Percentiles rank a stretch among this genome's conserved stretches.
These are phyloP conservation scores for Maniola jurtina DNA, from an alignment of 1,140 invertebrate genomes.

Conservation along the genomic window DNA sequence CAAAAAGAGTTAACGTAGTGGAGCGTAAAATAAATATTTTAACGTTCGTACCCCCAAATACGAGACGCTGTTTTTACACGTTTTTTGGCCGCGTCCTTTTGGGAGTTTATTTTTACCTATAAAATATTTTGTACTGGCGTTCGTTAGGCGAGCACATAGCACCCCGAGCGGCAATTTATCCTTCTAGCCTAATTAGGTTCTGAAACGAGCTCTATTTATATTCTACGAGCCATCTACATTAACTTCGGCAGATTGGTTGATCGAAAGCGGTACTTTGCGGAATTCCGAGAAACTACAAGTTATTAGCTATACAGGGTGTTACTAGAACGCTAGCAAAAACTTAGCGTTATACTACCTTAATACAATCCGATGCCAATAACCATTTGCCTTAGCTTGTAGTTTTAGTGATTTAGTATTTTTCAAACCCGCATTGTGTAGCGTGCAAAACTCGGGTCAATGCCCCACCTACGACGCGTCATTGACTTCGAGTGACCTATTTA, in stretches of 20 bases:
- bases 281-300: too few species aligned
- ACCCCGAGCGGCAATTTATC: constrained; percentile 1
- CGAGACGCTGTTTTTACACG: background rate
- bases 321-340: too few species aligned
- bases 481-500: too few species aligned
- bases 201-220: constrained; percentile 7
- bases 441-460: too few species aligned
- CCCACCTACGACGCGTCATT: too few species aligned
- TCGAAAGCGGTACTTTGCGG: background rate
- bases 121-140: constrained; percentile 5
- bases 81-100: background rate
- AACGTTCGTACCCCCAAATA: background rate
- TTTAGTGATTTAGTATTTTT: too few species aligned
- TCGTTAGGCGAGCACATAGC: constrained; percentile 5
- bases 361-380: too few species aligned
- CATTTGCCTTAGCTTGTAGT: too few species aligned
- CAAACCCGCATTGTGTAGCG: too few species aligned
- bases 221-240: background rate
- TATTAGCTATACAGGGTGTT: too few species aligned
- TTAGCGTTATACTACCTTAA: too few species aligned
- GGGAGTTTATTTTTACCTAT: constrained; percentile 3
- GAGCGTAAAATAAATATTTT: background rate
- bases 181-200: constrained; percentile 9
- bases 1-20: background rate
- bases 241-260: background rate